Percentiles rank a stretch among this genome's conserved stretches.
These are phyloP conservation scores for Paralvinella palmiformis DNA, from an alignment of 1,140 invertebrate species.

Conservation along the genomic window DNA sequence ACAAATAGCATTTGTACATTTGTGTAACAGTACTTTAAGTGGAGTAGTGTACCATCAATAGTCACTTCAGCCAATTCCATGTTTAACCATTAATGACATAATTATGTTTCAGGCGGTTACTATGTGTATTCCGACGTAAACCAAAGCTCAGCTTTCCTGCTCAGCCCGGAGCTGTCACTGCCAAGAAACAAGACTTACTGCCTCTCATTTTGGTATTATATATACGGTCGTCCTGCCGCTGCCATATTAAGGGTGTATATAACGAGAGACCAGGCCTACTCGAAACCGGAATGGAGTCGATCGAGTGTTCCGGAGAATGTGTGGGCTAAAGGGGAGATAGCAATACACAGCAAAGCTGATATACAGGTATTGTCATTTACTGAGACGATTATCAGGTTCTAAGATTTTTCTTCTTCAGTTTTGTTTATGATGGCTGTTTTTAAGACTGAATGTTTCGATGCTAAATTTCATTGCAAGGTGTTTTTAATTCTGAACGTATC, in stretches of 20 bases:
- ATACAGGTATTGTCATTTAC: constrained; percentile 13
- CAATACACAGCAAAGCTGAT: neutral
- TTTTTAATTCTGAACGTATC: too few relatives aligned
- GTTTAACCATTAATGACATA: neutral
- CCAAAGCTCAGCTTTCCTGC: constrained; percentile 4
- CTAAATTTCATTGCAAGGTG: too few relatives aligned
- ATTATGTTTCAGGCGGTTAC: constrained; percentile 14
- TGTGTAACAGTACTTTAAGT: too few relatives aligned
- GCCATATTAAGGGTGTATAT: constrained; percentile 11
- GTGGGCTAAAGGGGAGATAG: constrained; percentile 11
- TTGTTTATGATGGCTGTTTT: too few relatives aligned
- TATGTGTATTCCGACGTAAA: constrained; percentile 15
- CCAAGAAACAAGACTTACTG: constrained; percentile 7
- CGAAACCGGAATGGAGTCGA: constrained; percentile 17
- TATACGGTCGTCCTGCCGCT: constrained; percentile 1
- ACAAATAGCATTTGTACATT: too few relatives aligned
- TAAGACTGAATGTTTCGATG: too few relatives aligned
- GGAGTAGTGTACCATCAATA: too few relatives aligned
- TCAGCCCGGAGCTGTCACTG: constrained; percentile 8
- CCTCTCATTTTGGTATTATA: constrained; percentile 18
- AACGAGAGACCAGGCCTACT: constrained; percentile 16
- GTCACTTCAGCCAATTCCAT: too few relatives aligned
- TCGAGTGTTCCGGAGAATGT: neutral
- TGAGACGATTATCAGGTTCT: neutral
- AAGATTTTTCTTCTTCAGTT: too few relatives aligned